Percentiles rank a stretch among this genome's conserved stretches.
phyloP scores from a whole-genome alignment of 2,113 vertebrate species.

The Panthera uncia region DNA sequence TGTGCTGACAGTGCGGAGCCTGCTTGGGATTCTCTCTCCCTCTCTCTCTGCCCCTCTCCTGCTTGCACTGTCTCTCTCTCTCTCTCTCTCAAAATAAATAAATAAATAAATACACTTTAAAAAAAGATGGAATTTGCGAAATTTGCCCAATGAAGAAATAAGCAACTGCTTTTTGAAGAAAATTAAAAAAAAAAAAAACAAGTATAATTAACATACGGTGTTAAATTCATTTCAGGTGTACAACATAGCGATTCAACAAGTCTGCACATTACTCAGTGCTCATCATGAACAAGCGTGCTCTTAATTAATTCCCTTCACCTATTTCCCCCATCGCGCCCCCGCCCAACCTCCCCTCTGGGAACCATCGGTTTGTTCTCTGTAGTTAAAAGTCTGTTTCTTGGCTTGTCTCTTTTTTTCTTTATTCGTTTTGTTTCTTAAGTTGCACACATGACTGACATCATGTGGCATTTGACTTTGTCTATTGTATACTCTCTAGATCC shows the following conservation, averaged over 20 bases:
- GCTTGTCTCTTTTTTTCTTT: neutral
- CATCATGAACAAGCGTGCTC: neutral
- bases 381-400: neutral
- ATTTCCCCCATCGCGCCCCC: neutral
- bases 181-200: neutral
- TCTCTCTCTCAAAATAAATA: too few species aligned
- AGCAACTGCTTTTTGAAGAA: neutral
- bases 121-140: neutral
- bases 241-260: neutral
- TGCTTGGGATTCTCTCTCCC: too few species aligned
- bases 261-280: neutral
- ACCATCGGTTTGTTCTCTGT: neutral
- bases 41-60: too few species aligned
- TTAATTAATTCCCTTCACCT: neutral
- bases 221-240: neutral
- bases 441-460: neutral
- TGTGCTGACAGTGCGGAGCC: too few species aligned
- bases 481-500: neutral
- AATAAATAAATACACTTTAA: too few species aligned
- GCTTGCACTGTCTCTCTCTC: too few species aligned
- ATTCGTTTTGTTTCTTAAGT: neutral
- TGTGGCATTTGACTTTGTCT: neutral
- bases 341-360: neutral
- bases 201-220: neutral
- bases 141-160: neutral